Conservation (phyloP, 2,888 invertebrate species). For the Heliconius ethilla region DNA sequence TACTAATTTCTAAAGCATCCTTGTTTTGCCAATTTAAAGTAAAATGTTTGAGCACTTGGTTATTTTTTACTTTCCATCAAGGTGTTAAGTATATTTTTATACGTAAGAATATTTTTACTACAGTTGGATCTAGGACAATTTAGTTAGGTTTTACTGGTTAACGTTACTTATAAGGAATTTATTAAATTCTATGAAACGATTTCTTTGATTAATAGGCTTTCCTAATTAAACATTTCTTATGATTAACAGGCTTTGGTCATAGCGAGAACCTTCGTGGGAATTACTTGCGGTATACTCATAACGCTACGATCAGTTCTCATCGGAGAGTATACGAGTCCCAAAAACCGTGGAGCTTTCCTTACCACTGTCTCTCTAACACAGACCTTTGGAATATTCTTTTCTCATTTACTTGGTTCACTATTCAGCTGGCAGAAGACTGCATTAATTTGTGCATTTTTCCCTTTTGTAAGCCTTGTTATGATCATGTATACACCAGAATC, state of each 20-base stretch:
- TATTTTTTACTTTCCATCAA: too few species aligned
- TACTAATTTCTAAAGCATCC: too few species aligned
- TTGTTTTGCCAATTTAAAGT: too few species aligned
- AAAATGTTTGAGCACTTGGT: too few species aligned
- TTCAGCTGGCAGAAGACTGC: constrained; percentile 81
- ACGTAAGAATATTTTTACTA: too few species aligned
- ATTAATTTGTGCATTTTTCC: constrained; percentile 69
- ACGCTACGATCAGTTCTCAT: constrained; percentile 76
- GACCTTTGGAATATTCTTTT: constrained; percentile 82
- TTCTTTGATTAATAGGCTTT: constrained; percentile 52
- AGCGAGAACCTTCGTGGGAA: constrained; percentile 64
- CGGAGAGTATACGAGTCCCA: constrained; percentile 81
- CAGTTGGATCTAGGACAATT: too few species aligned
- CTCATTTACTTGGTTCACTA: constrained; percentile 83
- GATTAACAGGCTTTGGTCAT: constrained; percentile 57
- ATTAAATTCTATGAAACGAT: neutral
- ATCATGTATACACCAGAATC: constrained; percentile 80
- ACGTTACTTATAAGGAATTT: neutral
- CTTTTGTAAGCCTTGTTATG: constrained; percentile 70
- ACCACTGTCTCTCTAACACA: constrained; percentile 82
- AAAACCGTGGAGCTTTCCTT: constrained; percentile 83
- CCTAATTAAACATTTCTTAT: neutral
- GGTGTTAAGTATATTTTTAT: too few species aligned
- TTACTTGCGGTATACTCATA: constrained; percentile 77
- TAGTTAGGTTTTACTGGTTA: too few species aligned